Conservation (phyloP, 2,797 vertebrate species). For the Pangasius mekongensis region DNA sequence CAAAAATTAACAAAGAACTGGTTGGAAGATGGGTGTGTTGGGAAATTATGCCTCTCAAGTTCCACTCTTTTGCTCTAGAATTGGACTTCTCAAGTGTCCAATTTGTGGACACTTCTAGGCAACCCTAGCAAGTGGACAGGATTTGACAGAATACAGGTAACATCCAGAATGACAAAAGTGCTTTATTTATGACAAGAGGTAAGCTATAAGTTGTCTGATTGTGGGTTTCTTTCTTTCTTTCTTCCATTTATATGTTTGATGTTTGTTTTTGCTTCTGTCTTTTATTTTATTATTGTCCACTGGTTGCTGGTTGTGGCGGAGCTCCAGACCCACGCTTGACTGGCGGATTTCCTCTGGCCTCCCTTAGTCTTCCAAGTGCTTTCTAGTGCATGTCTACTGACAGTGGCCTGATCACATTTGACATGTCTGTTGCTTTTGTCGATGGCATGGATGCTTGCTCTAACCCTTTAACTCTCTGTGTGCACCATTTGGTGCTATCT, state of each 20-base stretch:
- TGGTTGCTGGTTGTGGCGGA: neutral
- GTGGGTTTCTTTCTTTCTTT: neutral
- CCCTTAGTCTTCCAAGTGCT: neutral
- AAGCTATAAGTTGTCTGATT: neutral
- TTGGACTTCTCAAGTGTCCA: neutral
- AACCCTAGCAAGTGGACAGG: neutral
- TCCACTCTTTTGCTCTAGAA: neutral
- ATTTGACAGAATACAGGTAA: neutral
- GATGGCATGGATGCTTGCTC: neutral
- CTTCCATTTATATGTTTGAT: neutral
- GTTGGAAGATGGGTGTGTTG: neutral
- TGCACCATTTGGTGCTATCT: neutral
- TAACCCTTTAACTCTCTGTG: neutral
- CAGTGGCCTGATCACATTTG: neutral
- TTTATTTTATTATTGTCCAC: neutral
- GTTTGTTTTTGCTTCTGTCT: slow-evolving; percentile 5
- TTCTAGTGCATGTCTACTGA: neutral
- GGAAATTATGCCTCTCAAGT: neutral
- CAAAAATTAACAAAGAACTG: neutral
- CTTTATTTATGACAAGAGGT: neutral
- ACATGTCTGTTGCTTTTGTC: neutral
- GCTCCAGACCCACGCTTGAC: neutral
- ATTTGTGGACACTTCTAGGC: neutral
- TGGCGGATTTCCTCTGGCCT: neutral
- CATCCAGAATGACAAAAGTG: neutral